phyloP scores from a whole-genome alignment of 2,888 invertebrate genomes.

The Eustalomyia histrio region DNA sequence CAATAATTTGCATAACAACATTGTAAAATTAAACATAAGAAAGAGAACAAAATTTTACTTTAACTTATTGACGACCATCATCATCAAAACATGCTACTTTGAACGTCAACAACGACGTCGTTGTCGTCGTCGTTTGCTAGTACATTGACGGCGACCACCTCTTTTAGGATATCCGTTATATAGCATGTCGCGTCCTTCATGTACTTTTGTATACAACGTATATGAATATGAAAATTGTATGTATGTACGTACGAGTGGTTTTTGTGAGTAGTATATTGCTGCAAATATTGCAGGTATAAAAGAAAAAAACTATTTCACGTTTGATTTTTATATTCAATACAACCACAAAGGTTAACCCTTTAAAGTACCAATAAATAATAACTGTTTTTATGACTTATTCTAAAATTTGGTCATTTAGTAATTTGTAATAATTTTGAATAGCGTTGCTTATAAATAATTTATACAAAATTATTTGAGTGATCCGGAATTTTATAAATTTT shows the following conservation, averaged over 20 bases:
- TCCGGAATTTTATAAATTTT: no score
- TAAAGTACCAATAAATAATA: background rate
- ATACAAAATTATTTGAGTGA: no score
- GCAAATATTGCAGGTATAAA: conserved; percentile 50
- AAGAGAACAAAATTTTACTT: conserved; percentile 26
- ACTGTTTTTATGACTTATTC: no score
- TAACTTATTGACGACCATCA: conserved; percentile 57
- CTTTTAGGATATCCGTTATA: conserved; percentile 74
- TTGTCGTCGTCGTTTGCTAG: conserved; percentile 2
- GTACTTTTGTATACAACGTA: conserved; percentile 36
- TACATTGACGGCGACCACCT: conserved; percentile 55
- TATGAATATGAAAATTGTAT: conserved; percentile 48
- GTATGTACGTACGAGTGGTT: background rate
- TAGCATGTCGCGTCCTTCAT: conserved; percentile 75
- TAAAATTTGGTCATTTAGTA: no score
- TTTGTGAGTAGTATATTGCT: conserved; percentile 32
- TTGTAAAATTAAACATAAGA: conserved; percentile 1
- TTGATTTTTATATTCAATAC: background rate
- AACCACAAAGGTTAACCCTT: background rate
- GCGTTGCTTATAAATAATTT: no score
- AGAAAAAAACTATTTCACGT: conserved; percentile 33
- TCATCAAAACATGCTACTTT: conserved; percentile 7
- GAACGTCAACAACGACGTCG: conserved; percentile 25
- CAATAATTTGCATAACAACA: conserved; percentile 47
- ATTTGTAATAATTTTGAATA: no score